A percentile compares a stretch with the other conserved stretches of the same genome.
These are phyloP conservation scores for Gonocerus acuteangulatus DNA, from an alignment of 2,888 invertebrate genomes.

Conservation along the genomic window DNA sequence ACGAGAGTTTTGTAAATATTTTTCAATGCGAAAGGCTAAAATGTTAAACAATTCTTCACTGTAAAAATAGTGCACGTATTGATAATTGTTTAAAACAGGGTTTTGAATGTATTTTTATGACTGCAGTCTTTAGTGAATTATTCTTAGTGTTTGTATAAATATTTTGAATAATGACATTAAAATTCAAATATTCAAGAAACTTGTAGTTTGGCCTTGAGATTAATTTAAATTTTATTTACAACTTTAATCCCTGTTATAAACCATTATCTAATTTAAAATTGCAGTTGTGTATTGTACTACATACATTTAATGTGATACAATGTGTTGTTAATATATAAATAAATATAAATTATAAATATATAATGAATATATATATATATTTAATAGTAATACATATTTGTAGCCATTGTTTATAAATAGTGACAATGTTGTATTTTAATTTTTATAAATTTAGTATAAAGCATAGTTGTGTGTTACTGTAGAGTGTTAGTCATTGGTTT, in stretches of 20 bases:
- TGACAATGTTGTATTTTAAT: conserved; percentile 6
- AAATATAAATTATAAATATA: conserved; percentile 1
- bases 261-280: conserved; percentile 9
- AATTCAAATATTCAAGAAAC: too few relatives aligned
- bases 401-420: conserved; percentile 9
- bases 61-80: neutral
- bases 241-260: conserved; percentile 8
- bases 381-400: conserved; percentile 7
- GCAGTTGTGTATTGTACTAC: conserved; percentile 17
- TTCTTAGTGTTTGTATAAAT: too few relatives aligned
- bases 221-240: neutral
- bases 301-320: conserved; percentile 21
- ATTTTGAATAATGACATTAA: too few relatives aligned
- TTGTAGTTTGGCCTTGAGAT: too few relatives aligned
- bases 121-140: too few relatives aligned
- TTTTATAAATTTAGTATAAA: conserved; percentile 10
- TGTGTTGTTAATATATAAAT: conserved; percentile 12
- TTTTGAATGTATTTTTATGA: neutral
- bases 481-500: neutral
- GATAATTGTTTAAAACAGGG: conserved; percentile 20
- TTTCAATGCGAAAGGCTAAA: neutral
- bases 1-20: neutral
- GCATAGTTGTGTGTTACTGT: conserved; percentile 6
- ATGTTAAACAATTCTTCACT: conserved; percentile 7
- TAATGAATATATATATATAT: conserved; percentile 3